Evolutionary conservation across 1,140 invertebrate species (phyloP), one percentile per base, ranked within the genome.

Genomic region (Coenobita brevimanus): DNA sequence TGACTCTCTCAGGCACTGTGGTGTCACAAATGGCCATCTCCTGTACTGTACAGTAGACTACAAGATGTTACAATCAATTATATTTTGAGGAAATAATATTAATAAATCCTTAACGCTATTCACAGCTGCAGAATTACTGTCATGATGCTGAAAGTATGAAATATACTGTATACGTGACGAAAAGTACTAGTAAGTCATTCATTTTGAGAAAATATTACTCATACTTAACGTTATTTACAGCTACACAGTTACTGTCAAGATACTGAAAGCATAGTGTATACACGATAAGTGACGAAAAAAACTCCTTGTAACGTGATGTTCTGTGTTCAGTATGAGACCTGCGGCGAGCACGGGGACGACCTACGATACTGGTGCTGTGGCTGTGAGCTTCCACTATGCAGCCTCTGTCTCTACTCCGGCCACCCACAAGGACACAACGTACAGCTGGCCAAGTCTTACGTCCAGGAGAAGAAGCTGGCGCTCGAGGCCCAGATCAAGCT

Each of bases 321-420:
- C 13, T 82, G 10, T 54, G 30, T 36, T 41, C 80, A 71, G 80
- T 46, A 10, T 54, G 64, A 82, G 13, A 50, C 36, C 21, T 82
- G 80, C 36, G 24, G 27, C 17, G 67, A 67, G 1, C 80, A 82
- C 30, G 64, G 64, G 46, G 80, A 60, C 8, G 80, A 71, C 36
- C 64, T 82, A 13, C 60, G n/a, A 15, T 82, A 82, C 64, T 82
- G 80, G 80, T 82, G 80, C 57, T 30, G 54, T 36, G 67, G 8
- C 1, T 82, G 80, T 71, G 64, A 50, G 17, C n/a, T 71, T 21
- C 64, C 80, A 2, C 41, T 82, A 27, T 82, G 80, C 24, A 64
- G 80, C 41, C 62, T 82, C 62, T 82, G 80, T 69, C 64, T 82
- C 62, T 82, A 82, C 62, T 71, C 41, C 6, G 41, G 64, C 64